A percentile compares a stretch with the other conserved stretches of the same genome.
These are phyloP conservation scores for Greenwoodochromis staneri DNA, from an alignment of 2,113 vertebrate species.

Conservation along the genomic window DNA sequence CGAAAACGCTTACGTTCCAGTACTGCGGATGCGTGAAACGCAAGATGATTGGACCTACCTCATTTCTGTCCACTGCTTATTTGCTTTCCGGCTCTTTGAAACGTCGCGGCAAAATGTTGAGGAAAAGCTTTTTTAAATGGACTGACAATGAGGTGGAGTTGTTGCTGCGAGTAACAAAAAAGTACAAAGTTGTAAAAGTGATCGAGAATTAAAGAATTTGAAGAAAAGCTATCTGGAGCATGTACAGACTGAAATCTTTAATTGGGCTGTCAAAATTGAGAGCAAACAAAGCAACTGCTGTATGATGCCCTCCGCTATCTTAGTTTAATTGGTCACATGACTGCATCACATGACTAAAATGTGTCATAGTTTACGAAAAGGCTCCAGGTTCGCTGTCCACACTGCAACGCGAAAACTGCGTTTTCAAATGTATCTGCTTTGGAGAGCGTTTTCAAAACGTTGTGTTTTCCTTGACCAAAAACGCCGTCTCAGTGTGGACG, in stretches of 20 bases:
- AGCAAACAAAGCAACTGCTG: neutral
- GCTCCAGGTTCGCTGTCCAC: fast-evolving
- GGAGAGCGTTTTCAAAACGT: neutral
- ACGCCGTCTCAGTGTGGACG: neutral
- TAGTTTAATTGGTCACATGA: neutral
- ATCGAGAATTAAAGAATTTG: neutral
- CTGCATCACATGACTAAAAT: neutral
- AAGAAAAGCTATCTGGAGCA: neutral
- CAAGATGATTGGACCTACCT: fast-evolving
- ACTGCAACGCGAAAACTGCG: fast-evolving
- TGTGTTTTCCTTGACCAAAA: neutral
- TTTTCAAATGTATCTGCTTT: neutral
- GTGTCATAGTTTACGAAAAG: fast-evolving
- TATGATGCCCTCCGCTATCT: fast-evolving
- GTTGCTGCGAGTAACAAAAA: fast-evolving
- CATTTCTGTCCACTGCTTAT: fast-evolving
- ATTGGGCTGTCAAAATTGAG: neutral
- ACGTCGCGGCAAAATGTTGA: fast-evolving
- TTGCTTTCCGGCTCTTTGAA: neutral
- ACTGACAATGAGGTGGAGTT: neutral
- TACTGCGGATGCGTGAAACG: fast-evolving
- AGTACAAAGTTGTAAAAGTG: neutral
- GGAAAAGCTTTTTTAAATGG: neutral
- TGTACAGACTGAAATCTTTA: neutral
- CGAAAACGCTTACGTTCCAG: fast-evolving